Conservation (phyloP, 2,797 vertebrate species). For the Spatula versicolor region DNA sequence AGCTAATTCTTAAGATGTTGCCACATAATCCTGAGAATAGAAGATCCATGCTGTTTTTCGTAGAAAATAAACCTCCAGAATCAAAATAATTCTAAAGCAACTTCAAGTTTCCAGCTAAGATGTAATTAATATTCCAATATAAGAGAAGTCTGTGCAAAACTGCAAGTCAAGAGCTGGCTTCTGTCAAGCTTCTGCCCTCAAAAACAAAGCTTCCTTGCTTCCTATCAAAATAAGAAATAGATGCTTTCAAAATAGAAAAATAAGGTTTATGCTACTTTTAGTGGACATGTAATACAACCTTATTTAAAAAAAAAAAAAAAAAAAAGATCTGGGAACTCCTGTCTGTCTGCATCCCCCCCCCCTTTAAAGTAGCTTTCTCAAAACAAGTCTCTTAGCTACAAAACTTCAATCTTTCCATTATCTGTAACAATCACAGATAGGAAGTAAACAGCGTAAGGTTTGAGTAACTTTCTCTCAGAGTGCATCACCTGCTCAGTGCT, state of each 20-base stretch:
- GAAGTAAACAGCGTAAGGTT: rapidly evolving
- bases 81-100: not conserved
- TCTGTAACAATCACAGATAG: rapidly evolving
- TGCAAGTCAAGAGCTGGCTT: not conserved
- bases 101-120: not conserved
- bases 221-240: not conserved
- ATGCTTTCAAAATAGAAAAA: not conserved
- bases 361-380: not conserved
- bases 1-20: not conserved
- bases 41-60: not conserved
- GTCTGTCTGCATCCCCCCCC: not conserved
- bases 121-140: not conserved
- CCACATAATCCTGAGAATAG: not conserved
- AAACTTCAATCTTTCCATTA: not conserved
- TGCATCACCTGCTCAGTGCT: rapidly evolving
- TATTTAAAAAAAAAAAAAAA: not conserved
- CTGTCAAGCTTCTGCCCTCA: not conserved
- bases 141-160: not conserved
- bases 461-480: not conserved
- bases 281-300: not conserved
- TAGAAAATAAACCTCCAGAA: not conserved
- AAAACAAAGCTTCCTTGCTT: not conserved
- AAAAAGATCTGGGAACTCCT: not conserved
- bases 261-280: not conserved
- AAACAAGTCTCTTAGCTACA: not conserved